Evolutionary conservation across 2,113 vertebrate genomes (phyloP).

Genomic region (Caranx ignobilis): DNA sequence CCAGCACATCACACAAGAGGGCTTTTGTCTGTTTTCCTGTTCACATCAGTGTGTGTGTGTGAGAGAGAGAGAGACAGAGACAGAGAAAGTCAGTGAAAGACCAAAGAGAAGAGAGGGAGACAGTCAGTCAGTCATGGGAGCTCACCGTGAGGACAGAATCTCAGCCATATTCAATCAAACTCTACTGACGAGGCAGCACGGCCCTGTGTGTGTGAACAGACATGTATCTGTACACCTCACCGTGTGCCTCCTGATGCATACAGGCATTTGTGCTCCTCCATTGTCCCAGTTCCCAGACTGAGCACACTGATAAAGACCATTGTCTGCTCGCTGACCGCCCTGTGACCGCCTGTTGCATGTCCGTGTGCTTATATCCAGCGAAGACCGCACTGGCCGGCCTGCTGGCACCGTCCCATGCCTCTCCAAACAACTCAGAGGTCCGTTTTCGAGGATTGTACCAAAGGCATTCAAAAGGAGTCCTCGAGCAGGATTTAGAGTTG

Average conservation of each 20-base stretch:
- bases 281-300: constrained; percentile 46
- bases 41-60: not conserved
- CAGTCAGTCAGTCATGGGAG: not conserved
- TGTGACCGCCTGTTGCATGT: constrained; percentile 39
- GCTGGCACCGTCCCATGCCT: not conserved
- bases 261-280: constrained; percentile 25
- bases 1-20: constrained; percentile 47
- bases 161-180: not conserved
- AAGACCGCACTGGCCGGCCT: too few relatives aligned
- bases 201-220: not conserved
- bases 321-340: constrained; percentile 49
- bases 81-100: not conserved
- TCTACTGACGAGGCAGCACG: not conserved
- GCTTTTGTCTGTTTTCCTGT: constrained; percentile 52
- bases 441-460: not conserved
- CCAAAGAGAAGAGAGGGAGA: not conserved
- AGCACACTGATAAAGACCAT: constrained; percentile 51
- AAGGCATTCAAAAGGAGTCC: not conserved
- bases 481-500: constrained; percentile 13
- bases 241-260: constrained; percentile 23
- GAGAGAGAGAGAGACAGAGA: not conserved
- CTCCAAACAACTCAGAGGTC: not conserved
- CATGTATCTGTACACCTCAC: constrained; percentile 7
- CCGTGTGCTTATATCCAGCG: constrained; percentile 5
- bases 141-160: not conserved